Evolutionary conservation across 2,888 invertebrate species (phyloP).

Genomic region (Acrobasis repandana): DNA sequence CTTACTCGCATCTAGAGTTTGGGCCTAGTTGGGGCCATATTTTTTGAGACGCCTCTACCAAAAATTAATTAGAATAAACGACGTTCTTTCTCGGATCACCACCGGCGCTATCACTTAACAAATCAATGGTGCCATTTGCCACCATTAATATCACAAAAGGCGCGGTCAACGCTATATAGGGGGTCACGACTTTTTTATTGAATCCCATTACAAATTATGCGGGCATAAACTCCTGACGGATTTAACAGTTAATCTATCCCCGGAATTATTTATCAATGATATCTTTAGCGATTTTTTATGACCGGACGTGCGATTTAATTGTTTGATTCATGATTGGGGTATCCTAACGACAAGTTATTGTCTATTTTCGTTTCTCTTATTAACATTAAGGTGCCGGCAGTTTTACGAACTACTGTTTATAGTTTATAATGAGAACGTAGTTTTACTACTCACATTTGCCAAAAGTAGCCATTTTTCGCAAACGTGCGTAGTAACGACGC

Average conservation of each 20-base stretch:
- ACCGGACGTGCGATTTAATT: slow-evolving; percentile 1
- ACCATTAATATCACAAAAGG: slow-evolving; percentile 58
- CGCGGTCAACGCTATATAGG: slow-evolving; percentile 43
- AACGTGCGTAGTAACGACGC: no score
- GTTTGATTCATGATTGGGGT: neutral
- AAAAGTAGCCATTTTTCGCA: no score
- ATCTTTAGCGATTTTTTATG: slow-evolving; percentile 11
- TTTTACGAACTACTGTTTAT: no score
- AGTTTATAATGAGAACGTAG: no score
- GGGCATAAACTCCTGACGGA: slow-evolving; percentile 43
- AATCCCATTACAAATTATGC: slow-evolving; percentile 64
- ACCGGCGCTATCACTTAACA: slow-evolving; percentile 24
- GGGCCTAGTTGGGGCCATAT: no score
- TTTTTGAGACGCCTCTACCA: neutral
- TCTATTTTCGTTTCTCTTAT: neutral
- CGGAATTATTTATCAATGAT: slow-evolving; percentile 13
- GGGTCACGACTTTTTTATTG: slow-evolving; percentile 73
- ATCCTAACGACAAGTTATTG: neutral
- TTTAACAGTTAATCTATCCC: slow-evolving; percentile 20
- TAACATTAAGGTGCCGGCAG: neutral
- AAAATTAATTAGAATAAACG: slow-evolving; percentile 34
- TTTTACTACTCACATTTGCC: no score
- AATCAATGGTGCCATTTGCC: slow-evolving; percentile 59
- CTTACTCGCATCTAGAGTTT: no score
- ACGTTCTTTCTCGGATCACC: slow-evolving; percentile 29